Evolutionary conservation across 2,888 invertebrate genomes (phyloP), one percentile per base, ranked within the genome.

Genomic region (Corbicula japonica): DNA sequence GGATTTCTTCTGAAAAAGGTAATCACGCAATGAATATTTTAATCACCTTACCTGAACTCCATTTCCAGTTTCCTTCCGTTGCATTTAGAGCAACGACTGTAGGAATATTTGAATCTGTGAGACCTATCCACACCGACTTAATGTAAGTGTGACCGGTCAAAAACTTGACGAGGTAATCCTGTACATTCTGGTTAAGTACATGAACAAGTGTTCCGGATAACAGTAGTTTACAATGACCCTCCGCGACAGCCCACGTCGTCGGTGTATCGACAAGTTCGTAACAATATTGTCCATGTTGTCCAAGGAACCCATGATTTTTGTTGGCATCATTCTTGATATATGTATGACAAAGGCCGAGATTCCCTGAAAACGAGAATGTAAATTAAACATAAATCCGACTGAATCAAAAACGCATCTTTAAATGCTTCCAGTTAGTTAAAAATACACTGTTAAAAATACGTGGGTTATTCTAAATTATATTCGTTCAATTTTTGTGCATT

Each of bases 271-370:
- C 79, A 1, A 80, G 38, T 23, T 79, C 83, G 32, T 70, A 76
- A 34, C 83, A 83, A 35, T 62, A 83, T 6, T 76, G 61, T 12
- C 76, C 83, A 44, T 70, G 77, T 35, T 83, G 83, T 38, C 79
- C 76, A 3, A 80, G 50, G 52, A 74, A 80, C 0, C 83, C 79
- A 26, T 61, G 23, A 8, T n/a, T n/a, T n/a, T n/a, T n/a, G n/a
- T n/a, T 58, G 3, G 72, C 65, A 30, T 83, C 83, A 5, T 23
- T 52, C 46, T 63, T 70, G 0, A 80, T 56, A 23, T 76, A 63
- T 34, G 71, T 69, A 5, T 79, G 83, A 41, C 83, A 83, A 15
- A 74, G 56, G 30, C 74, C 74, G 5, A 52, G 66, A 32, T 76
- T 71, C n/a, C n/a, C n/a, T n/a, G n/a, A n/a, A n/a, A n/a, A n/a